phyloP scores from a whole-genome alignment of 2,888 invertebrate species.

The Halictus ligatus region DNA sequence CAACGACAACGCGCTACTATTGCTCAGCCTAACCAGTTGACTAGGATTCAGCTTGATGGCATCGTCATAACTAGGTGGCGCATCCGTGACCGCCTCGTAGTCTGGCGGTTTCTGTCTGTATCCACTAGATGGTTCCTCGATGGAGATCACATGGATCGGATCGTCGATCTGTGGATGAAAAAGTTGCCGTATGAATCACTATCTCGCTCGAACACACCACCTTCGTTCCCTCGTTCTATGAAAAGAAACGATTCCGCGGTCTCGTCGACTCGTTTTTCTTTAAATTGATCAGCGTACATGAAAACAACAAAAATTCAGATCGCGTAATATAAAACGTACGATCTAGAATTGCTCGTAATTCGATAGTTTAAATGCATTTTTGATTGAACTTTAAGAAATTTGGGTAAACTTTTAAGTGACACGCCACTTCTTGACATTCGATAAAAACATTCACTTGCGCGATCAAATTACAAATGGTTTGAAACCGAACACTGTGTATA shows the following conservation, averaged over 20 bases:
- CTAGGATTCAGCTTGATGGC: slow-evolving; percentile 89
- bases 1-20: slow-evolving; percentile 64
- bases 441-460: background rate
- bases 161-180: slow-evolving; percentile 87
- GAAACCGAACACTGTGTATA: background rate
- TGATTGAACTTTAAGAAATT: background rate
- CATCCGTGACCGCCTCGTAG: slow-evolving; percentile 89
- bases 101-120: slow-evolving; percentile 90
- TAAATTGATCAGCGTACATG: background rate
- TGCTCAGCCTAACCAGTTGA: slow-evolving; percentile 82
- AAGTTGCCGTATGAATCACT: slow-evolving; percentile 19
- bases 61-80: slow-evolving; percentile 90
- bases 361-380: background rate
- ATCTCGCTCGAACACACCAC: background rate
- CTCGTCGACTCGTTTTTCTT: background rate
- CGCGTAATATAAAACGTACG: background rate
- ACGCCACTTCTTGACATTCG: background rate
- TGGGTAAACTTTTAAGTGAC: background rate
- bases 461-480: background rate
- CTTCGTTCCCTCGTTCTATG: background rate
- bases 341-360: background rate
- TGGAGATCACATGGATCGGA: slow-evolving; percentile 88
- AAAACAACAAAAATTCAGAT: background rate
- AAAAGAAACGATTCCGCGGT: background rate
- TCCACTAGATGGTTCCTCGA: slow-evolving; percentile 86